Evolutionary conservation across 2,888 invertebrate genomes (phyloP), one percentile per base, ranked within the genome.

Genomic region (Tetragonisca angustula): DNA sequence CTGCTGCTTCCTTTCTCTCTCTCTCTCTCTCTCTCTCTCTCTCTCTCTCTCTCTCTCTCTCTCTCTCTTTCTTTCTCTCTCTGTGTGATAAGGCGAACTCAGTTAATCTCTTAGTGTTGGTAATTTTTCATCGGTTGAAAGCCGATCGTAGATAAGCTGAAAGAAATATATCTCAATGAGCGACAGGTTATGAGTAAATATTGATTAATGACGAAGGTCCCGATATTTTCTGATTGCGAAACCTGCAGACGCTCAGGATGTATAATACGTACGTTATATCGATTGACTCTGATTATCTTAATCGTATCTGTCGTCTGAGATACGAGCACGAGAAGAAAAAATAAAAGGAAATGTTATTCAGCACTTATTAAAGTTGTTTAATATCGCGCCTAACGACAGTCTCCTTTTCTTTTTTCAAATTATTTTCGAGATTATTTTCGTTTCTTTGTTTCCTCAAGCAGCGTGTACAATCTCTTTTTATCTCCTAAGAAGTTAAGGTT

Each of bases 111-210:
- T 21, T 27, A 27, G 56, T 43, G 11, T 9, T 56, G 6, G 4
- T 70, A 17, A 17, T 32, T 70, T 70, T 56, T 72, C 15, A 19
- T 72, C 27, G 15, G 49, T 6, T 15, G 13, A 43, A 2, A 21
- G 27, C 21, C 11, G 73, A 73, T 73, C 49, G 62, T n/a, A 52
- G 62, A 73, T 73, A 62, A 62, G 73, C 21, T 11, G 62, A 17
- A 32, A n/a, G 50, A 73, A 32, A 62, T 50, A 52, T 64, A 62
- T 64, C 50, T 27, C 15, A 27, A 50, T 73, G 73, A 62, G 9
- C 24, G 61, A 61, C 27, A 61, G 6, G 24, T 61, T 27, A 27
- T 27, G 24, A 3, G 27, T 61, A 61, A 9, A 17, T 61, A 27
- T 61, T 19, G 61, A 49, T 62, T 73, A 50, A 73, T 21, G 72